Base-by-base conservation (phyloP, 2,888 invertebrate genomes). In the Lampropteryx suffumata region DNA sequence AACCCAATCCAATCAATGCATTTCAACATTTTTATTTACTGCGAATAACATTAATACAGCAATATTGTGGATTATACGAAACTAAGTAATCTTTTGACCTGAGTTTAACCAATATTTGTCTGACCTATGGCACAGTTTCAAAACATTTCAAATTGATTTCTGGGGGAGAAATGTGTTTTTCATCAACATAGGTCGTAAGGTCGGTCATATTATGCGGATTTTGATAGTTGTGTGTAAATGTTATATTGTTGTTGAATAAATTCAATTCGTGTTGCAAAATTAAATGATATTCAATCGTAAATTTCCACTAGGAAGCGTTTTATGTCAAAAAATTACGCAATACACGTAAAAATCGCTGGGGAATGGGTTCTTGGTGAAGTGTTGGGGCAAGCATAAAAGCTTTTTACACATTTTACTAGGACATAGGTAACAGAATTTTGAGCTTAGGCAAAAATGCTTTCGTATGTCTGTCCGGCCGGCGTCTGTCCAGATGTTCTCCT, bases 61-160 rank as follows among this genome's bases (percentile, higher is more conserved):
- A 10, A 36, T 21, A 33, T 34, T 11, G 12, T 41, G 27, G n/a
- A 39, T 29, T 54, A 55, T 50, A 37, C 53, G 28, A 34, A 44
- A 28, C 32, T 1, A 35, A 40, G n/a, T 35, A 40, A 32, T 34
- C 11, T 41, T 27, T 41, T 55, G 50, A 43, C 42, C 47, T 33
- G 43, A 35, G 33, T 51, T 43, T 47, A 26, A 37, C 43, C 28
- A 52, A 51, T 42, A 40, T 91, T 91, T 90, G 90, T 91, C 81
- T 89, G 89, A 82, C 83, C 84, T 74, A 62, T 76, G 78, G 59
- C 83, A 80, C 50, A 71, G 67, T 89, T 88, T 71, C 79, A 75
- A 76, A 83, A 89, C 14, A 46, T 54, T 51, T 52, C 43, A 50
- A 36, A 48, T 48, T 57, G 55, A 76, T 79, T 84, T 79, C 67